Conservation (phyloP, 2,888 invertebrate genomes). For the Acronicta aceris region DNA sequence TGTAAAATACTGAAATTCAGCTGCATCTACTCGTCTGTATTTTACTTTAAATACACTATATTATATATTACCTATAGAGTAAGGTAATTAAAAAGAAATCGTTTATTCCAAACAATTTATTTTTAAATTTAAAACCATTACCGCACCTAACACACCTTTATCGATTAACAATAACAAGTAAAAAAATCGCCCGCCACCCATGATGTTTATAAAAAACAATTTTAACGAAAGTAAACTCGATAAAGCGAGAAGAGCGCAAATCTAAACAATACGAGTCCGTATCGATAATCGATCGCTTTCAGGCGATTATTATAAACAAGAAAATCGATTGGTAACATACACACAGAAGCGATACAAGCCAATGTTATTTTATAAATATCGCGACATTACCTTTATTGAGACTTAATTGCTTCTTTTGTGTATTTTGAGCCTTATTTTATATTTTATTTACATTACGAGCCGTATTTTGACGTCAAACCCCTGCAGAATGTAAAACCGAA, state of each 20-base stretch:
- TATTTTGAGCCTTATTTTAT: conserved; percentile 14
- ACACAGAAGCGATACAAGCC: conserved; percentile 56
- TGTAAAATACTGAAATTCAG: too few species aligned
- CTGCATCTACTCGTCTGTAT: too few species aligned
- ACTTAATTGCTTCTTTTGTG: conserved; percentile 37
- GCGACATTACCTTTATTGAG: conserved; percentile 50
- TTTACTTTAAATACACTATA: too few species aligned
- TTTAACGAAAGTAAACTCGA: conserved; percentile 76
- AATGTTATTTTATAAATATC: conserved; percentile 67
- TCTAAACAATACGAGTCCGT: conserved; percentile 64
- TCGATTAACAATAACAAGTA: conserved; percentile 59
- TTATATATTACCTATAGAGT: too few species aligned
- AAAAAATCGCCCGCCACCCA: conserved; percentile 51
- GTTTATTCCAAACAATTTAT: conserved; percentile 41
- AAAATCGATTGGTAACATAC: conserved; percentile 80
- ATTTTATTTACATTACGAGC: too few species aligned
- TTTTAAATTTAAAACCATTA: conserved; percentile 48
- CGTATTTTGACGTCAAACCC: neutral
- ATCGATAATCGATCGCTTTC: conserved; percentile 63
- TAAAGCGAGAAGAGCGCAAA: conserved; percentile 69
- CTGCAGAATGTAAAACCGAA: neutral
- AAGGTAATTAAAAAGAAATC: neutral
- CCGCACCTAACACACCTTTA: conserved; percentile 45
- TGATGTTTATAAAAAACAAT: conserved; percentile 78
- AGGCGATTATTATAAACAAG: conserved; percentile 78